phyloP scores from a whole-genome alignment of 2,113 vertebrate species.

The Nasalis larvatus region DNA sequence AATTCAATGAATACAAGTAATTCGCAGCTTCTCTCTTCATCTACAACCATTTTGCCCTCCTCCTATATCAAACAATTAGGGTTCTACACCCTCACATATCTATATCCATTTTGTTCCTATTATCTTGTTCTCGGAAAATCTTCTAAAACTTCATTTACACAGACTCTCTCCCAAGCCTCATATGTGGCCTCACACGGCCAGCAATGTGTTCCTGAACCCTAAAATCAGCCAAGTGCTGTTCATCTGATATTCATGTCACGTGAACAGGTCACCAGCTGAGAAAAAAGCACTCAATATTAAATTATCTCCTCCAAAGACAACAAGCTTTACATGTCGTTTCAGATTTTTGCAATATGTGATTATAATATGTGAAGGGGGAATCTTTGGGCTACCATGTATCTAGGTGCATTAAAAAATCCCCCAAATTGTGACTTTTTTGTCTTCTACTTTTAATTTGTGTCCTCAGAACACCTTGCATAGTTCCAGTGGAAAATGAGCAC shows the following conservation, averaged over 20 bases:
- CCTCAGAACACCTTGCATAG: background rate
- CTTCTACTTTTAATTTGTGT: constrained; percentile 10
- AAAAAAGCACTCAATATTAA: background rate
- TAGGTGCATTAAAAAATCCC: background rate
- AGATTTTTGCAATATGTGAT: background rate
- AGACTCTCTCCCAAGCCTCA: background rate
- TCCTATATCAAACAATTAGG: fast-evolving
- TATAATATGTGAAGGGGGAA: background rate
- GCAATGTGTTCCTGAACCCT: background rate
- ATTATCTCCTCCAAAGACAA: background rate
- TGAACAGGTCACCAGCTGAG: background rate
- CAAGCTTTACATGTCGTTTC: background rate
- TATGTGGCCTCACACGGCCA: fast-evolving
- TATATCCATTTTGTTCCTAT: fast-evolving
- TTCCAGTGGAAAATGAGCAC: background rate
- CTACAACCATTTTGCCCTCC: too few relatives aligned
- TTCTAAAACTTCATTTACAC: background rate
- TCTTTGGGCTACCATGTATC: background rate
- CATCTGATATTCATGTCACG: background rate
- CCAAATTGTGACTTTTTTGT: background rate
- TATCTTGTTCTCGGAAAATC: fast-evolving
- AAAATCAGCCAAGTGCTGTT: too few relatives aligned
- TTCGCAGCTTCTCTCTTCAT: background rate
- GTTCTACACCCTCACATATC: fast-evolving
- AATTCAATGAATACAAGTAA: background rate